Base-by-base conservation (phyloP, 2,888 invertebrate genomes). In the Tyria jacobaeae region DNA sequence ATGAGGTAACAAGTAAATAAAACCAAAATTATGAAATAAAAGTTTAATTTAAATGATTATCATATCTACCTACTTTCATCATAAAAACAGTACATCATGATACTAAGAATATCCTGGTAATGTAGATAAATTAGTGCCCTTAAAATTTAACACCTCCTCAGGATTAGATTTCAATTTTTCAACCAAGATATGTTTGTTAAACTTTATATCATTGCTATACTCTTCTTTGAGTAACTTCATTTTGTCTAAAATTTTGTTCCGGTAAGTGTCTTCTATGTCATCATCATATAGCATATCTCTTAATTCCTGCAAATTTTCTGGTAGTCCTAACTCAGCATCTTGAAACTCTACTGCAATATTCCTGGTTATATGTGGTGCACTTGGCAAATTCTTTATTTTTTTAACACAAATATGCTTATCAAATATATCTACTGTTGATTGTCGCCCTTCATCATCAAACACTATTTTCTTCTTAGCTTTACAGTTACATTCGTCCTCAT, bases 361-460 rank as follows among this genome's bases (percentile, higher is more conserved):
- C 60, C 75, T 67, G 48, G 68, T 71, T 9, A 56, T 60, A 24
- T 58, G 47, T 57, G 21, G 44, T 34, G 57, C 65, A 41, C 6
- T 64, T 1, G 39, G 14, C 14, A 17, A 3, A 17, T 49, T 57
- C 55, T 76, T 80, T 15, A 73, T 52, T 66, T 79, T 88, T 54
- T 80, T 81, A 0, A 81, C 76, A 65, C 92, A 93, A 62, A 90
- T 84, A 62, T 93, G 92, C 1, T 80, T 83, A 2, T 81, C 72
- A 1, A 68, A 64, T 3, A 70, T 62, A 47, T 85, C 82, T 34
- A 81, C 75, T 2, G 70, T 60, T 27, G 79, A 70, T 72, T 89
- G 80, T 41, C 84, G 73, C 1, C 93, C 94, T 9, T 91, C 83
- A 35, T 94, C 93, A 71, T 89, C 88, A 82, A 90, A 94, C 9